Evolutionary conservation across 2,888 invertebrate species (phyloP), one percentile per base, ranked within the genome.

Genomic region (Sipha maydis): DNA sequence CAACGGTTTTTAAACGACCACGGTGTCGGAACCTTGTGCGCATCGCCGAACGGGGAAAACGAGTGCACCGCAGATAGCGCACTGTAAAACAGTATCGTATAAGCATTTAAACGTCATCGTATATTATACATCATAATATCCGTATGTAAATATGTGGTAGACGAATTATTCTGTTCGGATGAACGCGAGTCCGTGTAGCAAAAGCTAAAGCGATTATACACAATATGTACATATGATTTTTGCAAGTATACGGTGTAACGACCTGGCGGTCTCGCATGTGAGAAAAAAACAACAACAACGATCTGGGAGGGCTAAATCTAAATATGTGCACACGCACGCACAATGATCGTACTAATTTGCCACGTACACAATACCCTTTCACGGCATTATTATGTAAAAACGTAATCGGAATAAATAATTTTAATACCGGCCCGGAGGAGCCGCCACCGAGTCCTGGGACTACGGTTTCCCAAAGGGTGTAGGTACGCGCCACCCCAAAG

Each of bases 341-440:
- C 86, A 88, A 88, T 88, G 80, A 88, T 88, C 73, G 61, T 67
- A 75, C 86, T 88, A 88, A 88, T 88, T 88, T 88, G 80, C 75
- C 84, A 38, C 76, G 31, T 19, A 71, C 28, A 48, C 67, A 41
- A 84, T 61, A 61, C 86, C 86, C 75, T 75, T 38, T 56, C 73
- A 28, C 67, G 28, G 28, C 75, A 78, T 86, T 86, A 88, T 88
- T 61, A 80, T 80, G 86, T 80, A 80, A 88, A 88, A 88, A 80
- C 73, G 31, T 38, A 41, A 79, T 54, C 34, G 71, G 79, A 79
- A 79, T 85, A 79, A 69, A 78, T 86, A 86, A 83, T 83, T 83
- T n/a, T 38, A 38, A 54, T 38, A 61, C 61, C 19, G 28, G 25
- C 9, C 61, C 61, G 61, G 21, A 19, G 61, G 21, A 19, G 21